Evolutionary conservation across 1,140 invertebrate species (phyloP).

Genomic region (Amyelois transitella): DNA sequence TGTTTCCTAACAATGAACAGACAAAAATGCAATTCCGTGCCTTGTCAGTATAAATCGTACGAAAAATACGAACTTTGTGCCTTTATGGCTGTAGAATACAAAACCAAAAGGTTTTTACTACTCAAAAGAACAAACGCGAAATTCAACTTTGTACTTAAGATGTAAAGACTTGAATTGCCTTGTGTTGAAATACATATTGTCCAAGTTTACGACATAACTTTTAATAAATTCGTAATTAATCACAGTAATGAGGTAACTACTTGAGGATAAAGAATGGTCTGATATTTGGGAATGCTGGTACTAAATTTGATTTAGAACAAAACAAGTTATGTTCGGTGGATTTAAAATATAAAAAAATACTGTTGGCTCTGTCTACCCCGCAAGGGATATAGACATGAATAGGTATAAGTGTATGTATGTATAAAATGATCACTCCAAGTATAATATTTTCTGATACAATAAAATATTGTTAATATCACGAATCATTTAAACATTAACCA

Average conservation of each 20-base stretch:
- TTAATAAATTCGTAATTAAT: slow-evolving; percentile 54
- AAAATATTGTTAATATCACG: no score
- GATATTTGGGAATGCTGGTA: no score
- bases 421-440: no score
- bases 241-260: slow-evolving; percentile 10
- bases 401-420: no score
- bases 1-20: slow-evolving; percentile 43
- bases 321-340: no score
- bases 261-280: background rate
- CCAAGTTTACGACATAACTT: slow-evolving; percentile 23
- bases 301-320: no score
- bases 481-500: no score
- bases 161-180: background rate
- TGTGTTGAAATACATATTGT: background rate
- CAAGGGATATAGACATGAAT: no score
- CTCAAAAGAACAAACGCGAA: background rate
- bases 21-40: slow-evolving; percentile 61
- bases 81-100: slow-evolving; percentile 34
- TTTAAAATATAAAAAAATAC: no score
- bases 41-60: slow-evolving; percentile 59
- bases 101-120: background rate
- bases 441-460: no score
- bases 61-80: slow-evolving; percentile 53
- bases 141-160: background rate
- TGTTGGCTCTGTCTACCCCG: no score